phyloP scores from a whole-genome alignment of 2,888 invertebrate species.

The Cerceris rybyensis region DNA sequence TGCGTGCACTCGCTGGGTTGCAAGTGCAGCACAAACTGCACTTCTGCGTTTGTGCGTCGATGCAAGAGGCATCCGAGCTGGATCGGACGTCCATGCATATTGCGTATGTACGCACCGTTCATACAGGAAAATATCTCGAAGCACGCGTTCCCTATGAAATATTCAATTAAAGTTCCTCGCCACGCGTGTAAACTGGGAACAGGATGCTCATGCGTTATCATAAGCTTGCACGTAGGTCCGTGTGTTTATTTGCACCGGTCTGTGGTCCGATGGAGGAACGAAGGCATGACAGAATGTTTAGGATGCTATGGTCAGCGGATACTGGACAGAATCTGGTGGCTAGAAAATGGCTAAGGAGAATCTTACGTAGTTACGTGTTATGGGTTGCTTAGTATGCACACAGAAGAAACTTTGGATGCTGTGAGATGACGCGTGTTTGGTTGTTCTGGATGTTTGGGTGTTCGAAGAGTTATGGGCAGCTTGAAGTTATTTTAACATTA shows the following conservation, averaged over 20 bases:
- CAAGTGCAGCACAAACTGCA: no score
- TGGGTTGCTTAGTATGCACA: no score
- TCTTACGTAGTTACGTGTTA: background rate
- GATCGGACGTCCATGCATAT: no score
- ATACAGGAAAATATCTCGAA: background rate
- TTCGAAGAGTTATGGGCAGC: no score
- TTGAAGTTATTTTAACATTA: no score
- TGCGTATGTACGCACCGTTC: no score
- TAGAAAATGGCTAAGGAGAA: slow-evolving; percentile 16
- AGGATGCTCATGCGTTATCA: background rate
- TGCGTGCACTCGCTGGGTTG: background rate
- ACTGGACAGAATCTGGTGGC: background rate
- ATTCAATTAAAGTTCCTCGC: slow-evolving; percentile 17
- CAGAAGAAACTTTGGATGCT: no score
- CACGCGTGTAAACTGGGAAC: slow-evolving; percentile 1
- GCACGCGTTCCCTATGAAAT: slow-evolving; percentile 10
- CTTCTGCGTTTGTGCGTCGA: background rate
- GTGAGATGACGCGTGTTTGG: no score
- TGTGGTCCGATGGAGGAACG: background rate
- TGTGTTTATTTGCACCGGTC: slow-evolving; percentile 4
- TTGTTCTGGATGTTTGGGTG: no score
- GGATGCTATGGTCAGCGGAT: background rate
- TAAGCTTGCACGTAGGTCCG: background rate
- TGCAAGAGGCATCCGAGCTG: background rate
- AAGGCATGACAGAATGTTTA: slow-evolving; percentile 5